A percentile compares a stretch with the other conserved stretches of the same genome.
Evolutionary conservation across 2,113 vertebrate genomes (phyloP).

Genomic region (Channa maculata): DNA sequence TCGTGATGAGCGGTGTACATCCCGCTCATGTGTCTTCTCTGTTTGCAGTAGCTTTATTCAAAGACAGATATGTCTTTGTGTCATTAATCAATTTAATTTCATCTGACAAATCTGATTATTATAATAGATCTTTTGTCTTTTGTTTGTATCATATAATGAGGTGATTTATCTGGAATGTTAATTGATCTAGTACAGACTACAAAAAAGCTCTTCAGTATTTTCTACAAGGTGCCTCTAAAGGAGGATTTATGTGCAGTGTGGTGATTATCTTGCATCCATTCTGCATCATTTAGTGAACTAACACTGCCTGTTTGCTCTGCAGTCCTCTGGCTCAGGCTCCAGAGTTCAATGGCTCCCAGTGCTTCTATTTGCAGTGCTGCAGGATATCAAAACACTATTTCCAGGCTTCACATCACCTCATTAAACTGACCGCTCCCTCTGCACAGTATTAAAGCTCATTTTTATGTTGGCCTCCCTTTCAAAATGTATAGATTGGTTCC

Average conservation of each 20-base stretch:
- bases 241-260: conserved; percentile 46
- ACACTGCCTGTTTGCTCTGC: conserved; percentile 65
- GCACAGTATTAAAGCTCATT: conserved; percentile 51
- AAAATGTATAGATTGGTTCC: neutral
- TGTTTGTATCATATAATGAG: conserved; percentile 1
- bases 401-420: conserved; percentile 67
- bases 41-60: conserved; percentile 10
- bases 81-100: neutral
- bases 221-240: conserved; percentile 39
- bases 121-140: neutral
- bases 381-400: conserved; percentile 70
- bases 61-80: neutral
- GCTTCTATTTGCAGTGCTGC: conserved; percentile 68
- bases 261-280: conserved; percentile 67
- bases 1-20: conserved; percentile 32
- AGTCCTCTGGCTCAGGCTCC: conserved; percentile 53
- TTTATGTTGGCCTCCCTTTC: conserved; percentile 36
- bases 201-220: conserved; percentile 15
- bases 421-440: conserved; percentile 69
- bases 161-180: neutral
- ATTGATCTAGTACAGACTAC: neutral
- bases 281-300: conserved; percentile 72
- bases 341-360: conserved; percentile 64
- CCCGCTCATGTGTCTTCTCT: conserved; percentile 20
- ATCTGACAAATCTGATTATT: conserved; percentile 1